Evolutionary conservation across 2,797 vertebrate genomes (phyloP), one percentile per base, ranked within the genome.

Genomic region (Sphaeramia orbicularis): DNA sequence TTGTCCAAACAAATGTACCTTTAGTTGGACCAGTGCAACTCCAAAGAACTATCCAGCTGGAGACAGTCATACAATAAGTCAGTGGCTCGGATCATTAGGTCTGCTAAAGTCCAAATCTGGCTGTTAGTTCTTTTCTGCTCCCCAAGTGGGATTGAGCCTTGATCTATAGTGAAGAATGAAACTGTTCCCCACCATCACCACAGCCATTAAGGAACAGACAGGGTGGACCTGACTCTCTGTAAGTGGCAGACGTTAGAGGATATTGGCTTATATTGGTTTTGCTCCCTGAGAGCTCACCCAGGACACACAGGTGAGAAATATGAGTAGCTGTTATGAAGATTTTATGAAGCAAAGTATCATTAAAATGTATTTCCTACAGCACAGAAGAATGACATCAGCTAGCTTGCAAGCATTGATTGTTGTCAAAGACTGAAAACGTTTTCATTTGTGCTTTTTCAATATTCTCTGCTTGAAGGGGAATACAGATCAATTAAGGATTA

Each of bases 121-220:
- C 74, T 56, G 45, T 77, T 77, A 69, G 69, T 81, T 81, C 71
- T 61, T 18, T 53, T 71, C 59, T 48, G 64, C 74, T 75, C 14
- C 60, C 55, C 37, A 14, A 16, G 52, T 55, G 80, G 59, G 67
- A 67, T 59, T 67, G 35, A 41, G 57, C 10, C 18, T 24, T 41
- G 79, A 86, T 89, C 75, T 81, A 80, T 79, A 67, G 68, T 48
- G 76, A 58, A 35, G 42, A 60, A 75, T 83, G 73, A 66, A 75
- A 80, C 53, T 13, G 60, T 74, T 78, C 49, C 58, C 24, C 41
- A 12, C 61, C 48, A 59, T 58, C 15, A 12, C 60, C 54, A 47
- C 65, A 65, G 69, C 58, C 76, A 80, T 81, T 80, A 86, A 77
- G 24, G 55, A 59, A 65, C 14, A 69, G 51, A 74, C 2, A 1